Conservation (phyloP, 1,140 invertebrate species). For the Trachymyrmex cornetzi region DNA sequence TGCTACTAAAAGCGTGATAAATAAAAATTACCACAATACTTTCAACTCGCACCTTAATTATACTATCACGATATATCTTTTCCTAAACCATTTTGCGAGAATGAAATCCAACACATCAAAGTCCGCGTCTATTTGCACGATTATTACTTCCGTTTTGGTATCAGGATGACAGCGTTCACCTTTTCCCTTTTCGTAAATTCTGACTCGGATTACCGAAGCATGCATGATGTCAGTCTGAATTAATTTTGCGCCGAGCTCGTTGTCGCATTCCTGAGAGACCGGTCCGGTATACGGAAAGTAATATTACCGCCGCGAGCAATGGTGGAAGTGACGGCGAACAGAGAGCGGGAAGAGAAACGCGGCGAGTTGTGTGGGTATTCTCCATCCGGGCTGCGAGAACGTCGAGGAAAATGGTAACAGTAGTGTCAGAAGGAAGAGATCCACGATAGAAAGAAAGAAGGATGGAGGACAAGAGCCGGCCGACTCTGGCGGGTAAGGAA, state of each 20-base stretch:
- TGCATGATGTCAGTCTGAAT: constrained; percentile 69
- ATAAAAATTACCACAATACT: constrained; percentile 22
- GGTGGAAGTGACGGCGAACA: constrained; percentile 56
- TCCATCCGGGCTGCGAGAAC: constrained; percentile 5
- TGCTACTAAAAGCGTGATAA: neutral
- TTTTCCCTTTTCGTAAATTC: constrained; percentile 47
- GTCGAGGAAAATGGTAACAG: constrained; percentile 57
- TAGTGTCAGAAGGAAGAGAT: constrained; percentile 27
- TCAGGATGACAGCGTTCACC: constrained; percentile 2
- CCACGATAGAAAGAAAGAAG: constrained; percentile 36
- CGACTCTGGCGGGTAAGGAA: constrained; percentile 63
- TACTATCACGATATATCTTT: neutral
- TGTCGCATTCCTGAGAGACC: constrained; percentile 71
- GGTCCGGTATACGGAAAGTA: constrained; percentile 67
- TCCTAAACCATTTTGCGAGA: neutral
- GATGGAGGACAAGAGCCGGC: constrained; percentile 51
- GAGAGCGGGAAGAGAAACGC: neutral
- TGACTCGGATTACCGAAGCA: constrained; percentile 64
- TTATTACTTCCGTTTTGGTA: constrained; percentile 68
- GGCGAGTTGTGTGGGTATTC: constrained; percentile 13
- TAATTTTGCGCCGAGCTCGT: constrained; percentile 74
- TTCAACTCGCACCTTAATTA: constrained; percentile 37
- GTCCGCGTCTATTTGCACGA: neutral
- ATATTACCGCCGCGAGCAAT: constrained; percentile 65
- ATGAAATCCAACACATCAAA: constrained; percentile 54